Base-by-base conservation (phyloP, 1,140 invertebrate species). In the Sitobion miscanthi region DNA sequence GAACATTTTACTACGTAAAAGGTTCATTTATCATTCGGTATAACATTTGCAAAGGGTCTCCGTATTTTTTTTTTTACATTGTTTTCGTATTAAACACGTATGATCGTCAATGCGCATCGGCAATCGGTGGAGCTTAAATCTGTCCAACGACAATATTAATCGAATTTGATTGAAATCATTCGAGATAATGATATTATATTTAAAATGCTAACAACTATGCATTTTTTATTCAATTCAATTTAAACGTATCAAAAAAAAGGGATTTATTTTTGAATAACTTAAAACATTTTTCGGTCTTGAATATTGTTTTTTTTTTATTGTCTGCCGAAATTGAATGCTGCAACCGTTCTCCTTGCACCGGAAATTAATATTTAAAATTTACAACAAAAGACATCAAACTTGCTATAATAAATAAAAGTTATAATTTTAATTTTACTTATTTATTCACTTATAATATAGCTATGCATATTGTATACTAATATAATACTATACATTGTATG, bases 1-100 rank as follows among this genome's bases (percentile, higher is more conserved):
- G 49, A 92, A 83, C 90, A 77, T 77, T 77, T 92, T 92, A 83
- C 69, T 82, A 92, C 35, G 77, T 92, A 83, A 92, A 92, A 92
- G 47, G n/a, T 52, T 35, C 90, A 92, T 92, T 92, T 82, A 92
- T 92, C 90, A 92, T 92, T 92, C 90, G 17, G 47, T 38, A 52
- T 38, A 52, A 77, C 30, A 92, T 90, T 90, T 90, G 89, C 57
- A 90, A 90, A 45, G 54, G 42, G 69, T 69, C 38, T 62, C 17
- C 25, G 89, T 90, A 62, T 69, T 90, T 90, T 69, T 69, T 90
- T 90, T 69, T 90, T 17, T 90, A 45, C 25, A 69, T 45, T 62
- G 38, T 90, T 54, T 90, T 45, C 62, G 42, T 90, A 69, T 90
- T 90, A 69, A 90, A 90, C 89, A 90, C 54, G 54, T 90, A 42